Evolutionary conservation across 1,140 invertebrate species (phyloP), one percentile per base, ranked within the genome.

Genomic region (Physella acuta): DNA sequence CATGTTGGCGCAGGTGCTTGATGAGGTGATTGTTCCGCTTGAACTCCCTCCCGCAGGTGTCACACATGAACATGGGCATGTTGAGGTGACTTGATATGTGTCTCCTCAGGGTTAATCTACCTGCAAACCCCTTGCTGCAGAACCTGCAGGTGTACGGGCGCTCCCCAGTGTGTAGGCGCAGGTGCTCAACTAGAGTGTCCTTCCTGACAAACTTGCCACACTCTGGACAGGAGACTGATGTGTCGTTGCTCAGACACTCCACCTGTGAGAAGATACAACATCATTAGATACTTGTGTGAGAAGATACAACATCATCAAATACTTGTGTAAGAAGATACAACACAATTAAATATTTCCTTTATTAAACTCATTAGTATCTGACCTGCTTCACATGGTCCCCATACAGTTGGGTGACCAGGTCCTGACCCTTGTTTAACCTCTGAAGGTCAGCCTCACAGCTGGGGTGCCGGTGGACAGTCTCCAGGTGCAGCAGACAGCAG

Each of bases 51-150:
- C 80, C 79, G 71, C 81, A 83, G 3, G 75, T 65, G 51, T 79
- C 73, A 72, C 81, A 83, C 33, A 72, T 74, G 33, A 74, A 73
- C 11, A 76, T 68, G 0, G 73, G 68, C 28, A 79, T 62, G 17
- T 78, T 79, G 31, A 82, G 70, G 70, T 84, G 82, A 39, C 73
- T 72, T n/a, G 78, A 59, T 1, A 82, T 61, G 70, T 85, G 84
- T n/a, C 80, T 71, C 5, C 80, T 61, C n/a, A 85, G 71, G 2
- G 77, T 75, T 31, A 75, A 62, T 26, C 70, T 67, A 3, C 77
- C 77, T 24, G 70, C 70, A 61, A 82, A 84, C 0, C 70, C 72
- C 28, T 75, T 73, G 36, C 72, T 68, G 59, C 82, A 84, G 44
- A 79, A 75, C 0, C 73, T 68, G 60, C 82, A 84, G 31, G 71